These are phyloP conservation scores for Sarcophaga variegata DNA, from an alignment of 2,888 invertebrate genomes.

Conservation along the genomic window DNA sequence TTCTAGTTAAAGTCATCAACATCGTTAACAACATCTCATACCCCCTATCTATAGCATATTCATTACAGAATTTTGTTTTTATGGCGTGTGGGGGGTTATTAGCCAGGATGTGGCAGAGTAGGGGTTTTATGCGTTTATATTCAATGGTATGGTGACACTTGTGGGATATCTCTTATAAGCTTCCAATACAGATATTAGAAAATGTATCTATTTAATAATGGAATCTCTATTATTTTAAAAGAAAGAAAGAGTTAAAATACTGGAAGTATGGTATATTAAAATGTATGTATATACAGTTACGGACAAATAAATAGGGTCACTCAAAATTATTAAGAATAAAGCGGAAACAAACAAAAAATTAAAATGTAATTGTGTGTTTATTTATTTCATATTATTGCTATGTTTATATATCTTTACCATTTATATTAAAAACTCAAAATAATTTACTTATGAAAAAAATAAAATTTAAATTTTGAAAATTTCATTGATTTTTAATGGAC, in stretches of 20 bases:
- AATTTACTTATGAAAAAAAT: no score
- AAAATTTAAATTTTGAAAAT: no score
- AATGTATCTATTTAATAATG: conserved; percentile 21
- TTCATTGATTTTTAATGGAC: no score
- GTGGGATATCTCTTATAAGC: conserved; percentile 14
- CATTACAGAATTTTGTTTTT: background rate
- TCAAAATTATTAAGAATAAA: no score
- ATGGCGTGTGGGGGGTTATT: background rate
- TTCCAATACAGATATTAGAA: conserved; percentile 33
- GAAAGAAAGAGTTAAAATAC: background rate
- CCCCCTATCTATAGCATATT: background rate
- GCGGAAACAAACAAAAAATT: no score
- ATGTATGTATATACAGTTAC: background rate
- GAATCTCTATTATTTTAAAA: background rate
- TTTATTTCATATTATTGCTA: no score
- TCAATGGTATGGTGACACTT: conserved; percentile 17
- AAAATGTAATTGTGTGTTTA: no score
- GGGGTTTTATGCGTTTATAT: background rate
- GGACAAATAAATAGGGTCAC: no score
- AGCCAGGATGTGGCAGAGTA: background rate
- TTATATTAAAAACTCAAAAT: no score
- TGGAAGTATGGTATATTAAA: background rate
- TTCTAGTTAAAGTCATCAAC: background rate
- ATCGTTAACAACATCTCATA: background rate
- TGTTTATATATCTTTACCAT: no score